Percentiles rank a stretch among this genome's conserved stretches.
Evolutionary conservation across 2,888 invertebrate species (phyloP).

Genomic region (Syrphus vitripennis): DNA sequence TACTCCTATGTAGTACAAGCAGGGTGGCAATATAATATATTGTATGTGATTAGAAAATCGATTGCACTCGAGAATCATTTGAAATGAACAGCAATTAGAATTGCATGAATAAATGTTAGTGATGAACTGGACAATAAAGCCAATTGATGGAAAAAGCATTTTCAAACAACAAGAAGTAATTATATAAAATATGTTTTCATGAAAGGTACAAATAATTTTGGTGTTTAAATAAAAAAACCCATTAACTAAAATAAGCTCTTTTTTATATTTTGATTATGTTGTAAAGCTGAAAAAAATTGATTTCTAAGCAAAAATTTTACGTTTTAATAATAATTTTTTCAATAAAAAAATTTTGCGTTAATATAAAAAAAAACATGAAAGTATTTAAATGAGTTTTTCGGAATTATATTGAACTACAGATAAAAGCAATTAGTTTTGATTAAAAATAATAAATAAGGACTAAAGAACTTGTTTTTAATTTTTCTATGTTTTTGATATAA

Average conservation of each 20-base stretch:
- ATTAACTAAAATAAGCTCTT: not conserved
- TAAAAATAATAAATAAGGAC: no score
- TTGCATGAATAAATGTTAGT: conserved; percentile 25
- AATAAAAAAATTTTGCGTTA: no score
- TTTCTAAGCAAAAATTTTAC: not conserved
- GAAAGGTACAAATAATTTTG: not conserved
- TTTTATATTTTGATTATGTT: not conserved
- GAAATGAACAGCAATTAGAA: conserved; percentile 54
- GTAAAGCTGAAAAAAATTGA: not conserved
- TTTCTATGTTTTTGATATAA: no score
- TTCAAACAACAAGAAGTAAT: not conserved
- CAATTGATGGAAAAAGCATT: conserved; percentile 6
- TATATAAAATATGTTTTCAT: not conserved
- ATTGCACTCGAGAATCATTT: conserved; percentile 58
- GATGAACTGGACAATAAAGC: conserved; percentile 19
- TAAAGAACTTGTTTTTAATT: no score
- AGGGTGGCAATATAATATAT: conserved; percentile 41
- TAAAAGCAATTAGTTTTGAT: no score
- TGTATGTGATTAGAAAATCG: conserved; percentile 55
- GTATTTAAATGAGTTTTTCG: no score
- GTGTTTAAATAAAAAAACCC: not conserved
- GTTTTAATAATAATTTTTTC: not conserved
- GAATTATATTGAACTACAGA: no score
- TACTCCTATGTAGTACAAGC: no score
- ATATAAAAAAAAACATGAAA: no score